Evolutionary conservation across 1,140 invertebrate genomes (phyloP).

Genomic region (Drosophila grimshawi): DNA sequence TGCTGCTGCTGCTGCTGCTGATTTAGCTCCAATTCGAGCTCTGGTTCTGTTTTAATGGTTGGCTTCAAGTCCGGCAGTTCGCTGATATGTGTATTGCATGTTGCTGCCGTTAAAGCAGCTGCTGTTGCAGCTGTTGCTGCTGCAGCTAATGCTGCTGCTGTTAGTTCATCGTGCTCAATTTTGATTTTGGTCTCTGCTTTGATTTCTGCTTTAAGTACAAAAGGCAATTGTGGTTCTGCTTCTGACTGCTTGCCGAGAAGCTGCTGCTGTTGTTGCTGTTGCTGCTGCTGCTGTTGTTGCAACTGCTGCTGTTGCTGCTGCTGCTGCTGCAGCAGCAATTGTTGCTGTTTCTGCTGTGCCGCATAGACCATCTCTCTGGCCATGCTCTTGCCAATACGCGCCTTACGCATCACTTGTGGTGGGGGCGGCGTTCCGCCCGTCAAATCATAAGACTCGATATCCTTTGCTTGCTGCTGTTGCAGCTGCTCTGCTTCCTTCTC

Average conservation of each 20-base stretch:
- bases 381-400: conserved; percentile 89
- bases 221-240: conserved; percentile 65
- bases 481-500: background rate
- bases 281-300: conserved; percentile 26
- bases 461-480: conserved; percentile 29
- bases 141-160: conserved; percentile 52
- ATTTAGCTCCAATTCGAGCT: conserved; percentile 23
- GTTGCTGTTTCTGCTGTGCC: conserved; percentile 51
- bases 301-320: conserved; percentile 12
- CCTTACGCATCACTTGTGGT: conserved; percentile 83
- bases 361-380: conserved; percentile 85
- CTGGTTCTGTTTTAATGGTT: conserved; percentile 75
- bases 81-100: conserved; percentile 71
- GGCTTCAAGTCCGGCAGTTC: conserved; percentile 80
- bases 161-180: conserved; percentile 76
- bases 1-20: background rate
- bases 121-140: conserved; percentile 24
- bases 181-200: conserved; percentile 84
- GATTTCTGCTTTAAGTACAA: conserved; percentile 83
- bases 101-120: conserved; percentile 18
- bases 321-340: conserved; percentile 20
- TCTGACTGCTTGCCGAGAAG: conserved; percentile 26
- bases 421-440: conserved; percentile 56
- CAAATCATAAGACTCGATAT: conserved; percentile 74
- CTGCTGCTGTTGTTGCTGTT: conserved; percentile 31